Evolutionary conservation across 2,888 invertebrate species (phyloP).

Genomic region (Hoplodrina ambigua): DNA sequence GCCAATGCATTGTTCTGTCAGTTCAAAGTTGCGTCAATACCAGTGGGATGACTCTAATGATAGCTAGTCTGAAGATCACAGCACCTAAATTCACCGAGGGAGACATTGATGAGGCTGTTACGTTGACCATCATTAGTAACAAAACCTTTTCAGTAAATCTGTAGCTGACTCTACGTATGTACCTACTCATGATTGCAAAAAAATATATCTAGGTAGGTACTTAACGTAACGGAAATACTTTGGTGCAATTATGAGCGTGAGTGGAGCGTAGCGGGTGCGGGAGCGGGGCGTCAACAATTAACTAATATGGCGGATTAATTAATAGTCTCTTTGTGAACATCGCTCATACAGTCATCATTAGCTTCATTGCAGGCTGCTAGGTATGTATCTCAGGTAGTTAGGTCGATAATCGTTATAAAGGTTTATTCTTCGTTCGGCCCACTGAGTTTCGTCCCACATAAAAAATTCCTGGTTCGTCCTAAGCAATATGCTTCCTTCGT

Average conservation of each 20-base stretch:
- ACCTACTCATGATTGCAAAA: conserved; percentile 36
- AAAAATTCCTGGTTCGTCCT: no score
- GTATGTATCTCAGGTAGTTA: conserved; percentile 14
- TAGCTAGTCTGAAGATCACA: no score
- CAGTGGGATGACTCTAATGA: no score
- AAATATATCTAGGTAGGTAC: conserved; percentile 31
- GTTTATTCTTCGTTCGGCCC: no score
- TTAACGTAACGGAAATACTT: conserved; percentile 62
- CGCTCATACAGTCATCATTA: conserved; percentile 62
- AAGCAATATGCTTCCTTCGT: no score
- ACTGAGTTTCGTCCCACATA: no score
- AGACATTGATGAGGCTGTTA: no score
- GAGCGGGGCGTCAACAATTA: conserved; percentile 73
- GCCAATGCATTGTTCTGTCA: no score
- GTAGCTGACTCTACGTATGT: conserved; percentile 19
- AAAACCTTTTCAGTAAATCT: neutral
- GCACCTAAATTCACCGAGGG: no score
- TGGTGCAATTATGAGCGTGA: conserved; percentile 63
- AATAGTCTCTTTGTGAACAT: conserved; percentile 68
- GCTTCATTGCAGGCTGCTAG: conserved; percentile 23
- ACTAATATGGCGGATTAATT: conserved; percentile 85
- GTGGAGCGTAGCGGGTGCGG: conserved; percentile 68
- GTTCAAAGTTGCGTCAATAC: no score
- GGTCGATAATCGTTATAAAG: conserved; percentile 7
- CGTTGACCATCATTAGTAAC: neutral